A percentile compares a stretch with the other conserved stretches of the same genome.
These are phyloP conservation scores for Felis chaus DNA, from an alignment of 2,113 vertebrate species.

Conservation along the genomic window DNA sequence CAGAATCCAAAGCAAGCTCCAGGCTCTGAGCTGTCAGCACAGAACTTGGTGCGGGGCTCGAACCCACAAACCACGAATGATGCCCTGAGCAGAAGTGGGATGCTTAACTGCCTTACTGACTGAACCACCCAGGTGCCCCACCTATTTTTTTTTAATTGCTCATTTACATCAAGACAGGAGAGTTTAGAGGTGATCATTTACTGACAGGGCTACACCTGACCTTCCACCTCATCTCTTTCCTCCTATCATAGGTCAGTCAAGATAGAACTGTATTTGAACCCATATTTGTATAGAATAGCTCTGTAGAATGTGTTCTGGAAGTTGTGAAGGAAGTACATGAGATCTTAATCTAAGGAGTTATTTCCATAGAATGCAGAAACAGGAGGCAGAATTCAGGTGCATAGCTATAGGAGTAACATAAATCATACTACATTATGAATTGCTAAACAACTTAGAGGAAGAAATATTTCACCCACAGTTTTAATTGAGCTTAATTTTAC, in stretches of 20 bases:
- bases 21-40: too few species aligned
- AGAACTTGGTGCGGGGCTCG: too few species aligned
- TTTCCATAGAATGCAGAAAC: not conserved
- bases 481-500: slow-evolving; percentile 29
- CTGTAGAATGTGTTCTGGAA: not conserved
- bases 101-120: too few species aligned
- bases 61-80: too few species aligned
- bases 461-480: not conserved
- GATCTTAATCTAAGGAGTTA: not conserved
- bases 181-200: not conserved
- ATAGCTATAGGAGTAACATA: not conserved
- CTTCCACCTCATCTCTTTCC: not conserved
- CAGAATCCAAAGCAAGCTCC: too few species aligned
- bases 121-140: too few species aligned
- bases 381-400: not conserved
- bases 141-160: not conserved
- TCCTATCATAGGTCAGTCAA: not conserved
- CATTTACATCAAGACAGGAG: not conserved
- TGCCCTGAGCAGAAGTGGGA: too few species aligned
- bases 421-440: not conserved
- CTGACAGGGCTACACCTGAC: not conserved
- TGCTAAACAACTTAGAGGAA: not conserved
- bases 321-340: not conserved
- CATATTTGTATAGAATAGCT: not conserved
- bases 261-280: not conserved